Conservation (phyloP, 2,888 invertebrate genomes). For the Eupithecia exiguata region DNA sequence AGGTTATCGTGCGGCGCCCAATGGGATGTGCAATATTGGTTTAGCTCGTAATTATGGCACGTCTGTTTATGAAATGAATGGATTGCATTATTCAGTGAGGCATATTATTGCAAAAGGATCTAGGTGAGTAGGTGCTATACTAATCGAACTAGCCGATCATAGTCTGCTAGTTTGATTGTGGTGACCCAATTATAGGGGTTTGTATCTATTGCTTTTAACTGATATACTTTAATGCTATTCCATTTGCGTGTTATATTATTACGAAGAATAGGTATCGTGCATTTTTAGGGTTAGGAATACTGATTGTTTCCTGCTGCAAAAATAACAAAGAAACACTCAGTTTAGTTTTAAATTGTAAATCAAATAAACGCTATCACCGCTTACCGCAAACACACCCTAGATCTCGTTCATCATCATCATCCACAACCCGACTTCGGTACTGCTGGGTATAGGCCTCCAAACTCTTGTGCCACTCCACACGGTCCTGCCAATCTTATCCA, state of each 20-base stretch:
- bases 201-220: not conserved
- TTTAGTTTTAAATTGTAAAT: not conserved
- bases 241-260: not conserved
- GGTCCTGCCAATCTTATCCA: too few relatives aligned
- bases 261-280: not conserved
- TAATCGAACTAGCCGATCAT: too few relatives aligned
- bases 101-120: not conserved
- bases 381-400: not conserved
- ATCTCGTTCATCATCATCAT: too few relatives aligned
- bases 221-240: not conserved
- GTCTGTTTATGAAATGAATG: not conserved
- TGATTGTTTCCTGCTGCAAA: not conserved
- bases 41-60: not conserved
- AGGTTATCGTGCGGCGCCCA: not conserved
- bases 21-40: not conserved
- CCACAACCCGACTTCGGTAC: too few relatives aligned
- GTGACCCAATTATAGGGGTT: not conserved
- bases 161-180: not conserved
- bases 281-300: not conserved
- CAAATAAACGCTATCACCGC: not conserved
- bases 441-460: too few relatives aligned
- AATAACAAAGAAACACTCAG: not conserved
- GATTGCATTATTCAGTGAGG: not conserved
- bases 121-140: not conserved
- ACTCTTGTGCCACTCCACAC: too few relatives aligned